phyloP scores from a whole-genome alignment of 2,113 vertebrate genomes.

The Archocentrus centrarchus region DNA sequence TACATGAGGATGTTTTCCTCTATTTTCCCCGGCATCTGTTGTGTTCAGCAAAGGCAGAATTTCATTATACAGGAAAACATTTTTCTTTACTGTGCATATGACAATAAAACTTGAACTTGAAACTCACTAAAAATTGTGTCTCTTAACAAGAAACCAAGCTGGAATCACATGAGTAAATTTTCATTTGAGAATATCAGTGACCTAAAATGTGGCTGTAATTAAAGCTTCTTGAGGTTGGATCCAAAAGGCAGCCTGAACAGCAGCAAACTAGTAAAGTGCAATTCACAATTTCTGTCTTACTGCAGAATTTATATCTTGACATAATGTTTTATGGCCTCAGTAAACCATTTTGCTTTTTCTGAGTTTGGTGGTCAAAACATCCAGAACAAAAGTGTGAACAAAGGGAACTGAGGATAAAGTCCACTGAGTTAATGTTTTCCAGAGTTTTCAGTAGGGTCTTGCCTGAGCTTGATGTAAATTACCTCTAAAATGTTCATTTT shows the following conservation, averaged over 20 bases:
- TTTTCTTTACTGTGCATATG: too few species aligned
- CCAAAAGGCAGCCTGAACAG: too few species aligned
- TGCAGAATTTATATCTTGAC: too few species aligned
- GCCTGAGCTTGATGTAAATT: background rate
- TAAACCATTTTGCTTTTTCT: background rate
- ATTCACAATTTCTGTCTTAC: too few species aligned
- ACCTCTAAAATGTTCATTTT: background rate
- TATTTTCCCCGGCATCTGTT: too few species aligned
- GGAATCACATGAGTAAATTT: background rate
- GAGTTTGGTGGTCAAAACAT: too few species aligned
- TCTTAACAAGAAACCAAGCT: background rate
- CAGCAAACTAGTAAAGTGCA: too few species aligned
- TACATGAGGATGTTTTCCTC: too few species aligned
- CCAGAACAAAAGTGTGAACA: background rate
- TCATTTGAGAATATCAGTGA: background rate
- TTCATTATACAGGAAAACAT: too few species aligned
- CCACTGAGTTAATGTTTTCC: background rate
- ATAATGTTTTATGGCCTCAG: too few species aligned
- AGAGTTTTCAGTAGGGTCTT: background rate
- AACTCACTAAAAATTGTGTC: background rate
- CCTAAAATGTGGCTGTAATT: accelerated
- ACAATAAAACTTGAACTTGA: too few species aligned
- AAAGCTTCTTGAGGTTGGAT: background rate
- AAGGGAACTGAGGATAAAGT: background rate
- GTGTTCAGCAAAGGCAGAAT: too few species aligned